Percentiles rank a stretch among this genome's conserved stretches.
Conservation (phyloP, 2,797 vertebrate genomes). For the Chaunax sp. region DNA sequence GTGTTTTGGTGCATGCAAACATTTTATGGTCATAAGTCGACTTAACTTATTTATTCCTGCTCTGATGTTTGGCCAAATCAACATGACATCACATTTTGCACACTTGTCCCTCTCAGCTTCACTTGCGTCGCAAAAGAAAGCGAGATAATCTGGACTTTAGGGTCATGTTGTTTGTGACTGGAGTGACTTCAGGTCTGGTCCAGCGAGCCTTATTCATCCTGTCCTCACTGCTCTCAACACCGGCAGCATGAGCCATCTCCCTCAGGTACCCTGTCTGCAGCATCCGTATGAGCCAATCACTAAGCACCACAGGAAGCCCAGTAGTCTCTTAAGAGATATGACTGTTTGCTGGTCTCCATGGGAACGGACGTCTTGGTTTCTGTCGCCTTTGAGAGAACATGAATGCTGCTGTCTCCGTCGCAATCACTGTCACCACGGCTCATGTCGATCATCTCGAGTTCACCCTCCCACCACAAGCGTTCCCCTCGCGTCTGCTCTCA, state of each 20-base stretch:
- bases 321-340: slow-evolving; percentile 64
- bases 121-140: background rate
- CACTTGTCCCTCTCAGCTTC: slow-evolving; percentile 4
- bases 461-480: slow-evolving; percentile 24
- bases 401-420: slow-evolving; percentile 41
- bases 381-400: slow-evolving; percentile 55
- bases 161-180: slow-evolving; percentile 4
- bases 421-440: slow-evolving; percentile 25
- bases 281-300: slow-evolving; percentile 68
- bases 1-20: no score
- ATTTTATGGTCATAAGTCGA: no score
- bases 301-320: slow-evolving; percentile 55
- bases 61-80: background rate
- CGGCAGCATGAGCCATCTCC: slow-evolving; percentile 48
- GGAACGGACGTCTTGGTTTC: slow-evolving; percentile 68
- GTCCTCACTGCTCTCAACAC: slow-evolving; percentile 26
- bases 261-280: slow-evolving; percentile 47
- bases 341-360: slow-evolving; percentile 75
- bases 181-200: slow-evolving; percentile 20
- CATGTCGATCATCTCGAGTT: slow-evolving; percentile 13
- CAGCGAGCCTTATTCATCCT: slow-evolving; percentile 15
- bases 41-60: background rate
- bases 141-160: slow-evolving; percentile 3
- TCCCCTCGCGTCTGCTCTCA: slow-evolving; percentile 31
- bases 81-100: background rate